phyloP scores from a whole-genome alignment of 2,113 vertebrate genomes.

The Lepisosteus oculatus region DNA sequence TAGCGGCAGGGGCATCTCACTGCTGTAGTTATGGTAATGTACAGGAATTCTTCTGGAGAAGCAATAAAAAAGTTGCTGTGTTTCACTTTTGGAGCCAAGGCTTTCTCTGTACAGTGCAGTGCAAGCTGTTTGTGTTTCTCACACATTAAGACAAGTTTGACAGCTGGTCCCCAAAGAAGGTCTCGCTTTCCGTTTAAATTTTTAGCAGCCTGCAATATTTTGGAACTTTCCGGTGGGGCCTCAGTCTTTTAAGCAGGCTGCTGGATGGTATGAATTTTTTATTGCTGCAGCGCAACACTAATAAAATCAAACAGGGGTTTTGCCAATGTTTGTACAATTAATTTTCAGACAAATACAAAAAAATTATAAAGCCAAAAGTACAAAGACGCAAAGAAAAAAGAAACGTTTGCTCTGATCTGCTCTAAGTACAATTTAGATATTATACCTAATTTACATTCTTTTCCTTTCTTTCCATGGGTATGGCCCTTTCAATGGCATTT shows the following conservation, averaged over 20 bases:
- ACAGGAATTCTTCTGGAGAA: background rate
- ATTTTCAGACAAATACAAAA: no score
- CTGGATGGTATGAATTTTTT: slow-evolving; percentile 60
- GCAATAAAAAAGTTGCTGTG: slow-evolving; percentile 24
- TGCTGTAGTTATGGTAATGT: background rate
- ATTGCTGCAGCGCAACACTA: slow-evolving; percentile 31
- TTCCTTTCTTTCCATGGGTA: no score
- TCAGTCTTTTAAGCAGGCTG: slow-evolving; percentile 56
- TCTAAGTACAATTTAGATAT: no score
- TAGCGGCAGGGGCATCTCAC: background rate
- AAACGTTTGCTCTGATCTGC: no score
- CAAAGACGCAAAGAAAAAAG: no score
- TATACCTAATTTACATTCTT: no score
- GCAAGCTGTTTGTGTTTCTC: slow-evolving; percentile 62
- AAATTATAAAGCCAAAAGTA: no score
- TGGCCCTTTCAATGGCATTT: no score
- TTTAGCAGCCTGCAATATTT: slow-evolving; percentile 66
- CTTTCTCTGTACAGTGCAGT: slow-evolving; percentile 28
- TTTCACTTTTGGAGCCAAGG: slow-evolving; percentile 31
- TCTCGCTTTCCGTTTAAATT: slow-evolving; percentile 60
- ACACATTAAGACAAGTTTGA: slow-evolving; percentile 71
- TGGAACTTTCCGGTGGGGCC: slow-evolving; percentile 60
- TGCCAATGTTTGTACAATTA: no score
- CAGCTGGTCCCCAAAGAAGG: slow-evolving; percentile 67
- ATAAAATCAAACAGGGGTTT: slow-evolving; percentile 30